Percentiles rank a stretch among this genome's conserved stretches.
These are phyloP conservation scores for Sarcophaga rosellei DNA, from an alignment of 2,888 invertebrate species.

Conservation along the genomic window DNA sequence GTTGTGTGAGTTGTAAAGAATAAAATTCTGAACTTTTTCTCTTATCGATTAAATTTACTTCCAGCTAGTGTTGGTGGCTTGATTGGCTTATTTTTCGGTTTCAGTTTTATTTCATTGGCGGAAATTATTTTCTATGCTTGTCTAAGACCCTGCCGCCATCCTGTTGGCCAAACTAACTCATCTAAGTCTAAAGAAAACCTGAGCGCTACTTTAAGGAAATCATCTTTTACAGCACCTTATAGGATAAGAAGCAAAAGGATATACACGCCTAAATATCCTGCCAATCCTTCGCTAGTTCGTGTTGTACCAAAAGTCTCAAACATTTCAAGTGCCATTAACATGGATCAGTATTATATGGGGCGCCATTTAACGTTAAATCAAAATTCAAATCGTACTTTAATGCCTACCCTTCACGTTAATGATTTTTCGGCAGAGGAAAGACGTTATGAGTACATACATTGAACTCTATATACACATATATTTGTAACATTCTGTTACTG, in stretches of 20 bases:
- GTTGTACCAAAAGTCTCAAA: not conserved
- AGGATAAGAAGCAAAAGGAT: not conserved
- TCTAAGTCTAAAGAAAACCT: not conserved
- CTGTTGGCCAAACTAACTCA: not conserved
- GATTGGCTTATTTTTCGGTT: conserved; percentile 89
- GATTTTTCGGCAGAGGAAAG: too few relatives aligned
- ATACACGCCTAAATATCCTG: not conserved
- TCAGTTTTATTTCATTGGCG: conserved; percentile 88
- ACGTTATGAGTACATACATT: too few relatives aligned
- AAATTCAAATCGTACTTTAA: too few relatives aligned
- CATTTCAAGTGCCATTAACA: not conserved
- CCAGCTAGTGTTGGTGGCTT: conserved; percentile 90
- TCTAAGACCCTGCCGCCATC: conserved; percentile 82
- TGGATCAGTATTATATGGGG: not conserved
- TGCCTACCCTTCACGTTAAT: too few relatives aligned
- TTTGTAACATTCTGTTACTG: not conserved
- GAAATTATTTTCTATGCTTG: conserved; percentile 87
- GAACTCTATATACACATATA: not conserved
- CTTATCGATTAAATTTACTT: conserved; percentile 72
- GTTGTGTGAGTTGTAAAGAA: conserved; percentile 84
- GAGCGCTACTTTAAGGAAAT: too few relatives aligned
- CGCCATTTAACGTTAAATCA: too few relatives aligned
- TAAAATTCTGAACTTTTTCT: not conserved
- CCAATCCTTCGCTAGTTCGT: not conserved
- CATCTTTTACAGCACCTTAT: not conserved